These are phyloP conservation scores for Castor canadensis DNA, from an alignment of 2,113 vertebrate genomes.

Conservation along the genomic window DNA sequence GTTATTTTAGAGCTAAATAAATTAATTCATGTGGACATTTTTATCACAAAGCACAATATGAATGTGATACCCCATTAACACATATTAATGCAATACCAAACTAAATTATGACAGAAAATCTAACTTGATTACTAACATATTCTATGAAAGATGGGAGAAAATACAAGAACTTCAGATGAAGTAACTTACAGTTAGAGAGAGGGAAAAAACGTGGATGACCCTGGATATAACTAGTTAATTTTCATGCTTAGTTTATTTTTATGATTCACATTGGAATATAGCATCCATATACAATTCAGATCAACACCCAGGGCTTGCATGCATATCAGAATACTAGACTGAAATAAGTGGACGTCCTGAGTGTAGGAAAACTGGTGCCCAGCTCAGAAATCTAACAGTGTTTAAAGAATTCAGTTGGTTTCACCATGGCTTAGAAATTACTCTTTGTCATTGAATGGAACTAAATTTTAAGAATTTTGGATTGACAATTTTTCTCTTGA, in stretches of 20 bases:
- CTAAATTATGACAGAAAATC: not conserved
- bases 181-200: not conserved
- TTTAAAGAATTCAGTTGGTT: not conserved
- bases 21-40: not conserved
- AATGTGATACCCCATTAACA: not conserved
- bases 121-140: not conserved
- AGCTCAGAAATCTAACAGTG: not conserved
- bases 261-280: not conserved
- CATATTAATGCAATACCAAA: not conserved
- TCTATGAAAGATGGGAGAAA: not conserved
- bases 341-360: not conserved
- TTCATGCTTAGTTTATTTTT: not conserved
- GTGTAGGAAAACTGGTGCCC: rapidly evolving
- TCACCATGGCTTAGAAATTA: not conserved
- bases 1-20: not conserved
- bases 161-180: not conserved
- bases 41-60: not conserved
- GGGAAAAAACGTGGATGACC: not conserved
- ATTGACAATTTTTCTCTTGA: not conserved
- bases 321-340: not conserved
- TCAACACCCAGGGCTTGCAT: not conserved
- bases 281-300: not conserved
- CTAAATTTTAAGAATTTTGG: not conserved
- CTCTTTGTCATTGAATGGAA: not conserved
- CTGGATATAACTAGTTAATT: not conserved